phyloP scores from a whole-genome alignment of 2,797 vertebrate genomes.

The Sebastes diploproa region DNA sequence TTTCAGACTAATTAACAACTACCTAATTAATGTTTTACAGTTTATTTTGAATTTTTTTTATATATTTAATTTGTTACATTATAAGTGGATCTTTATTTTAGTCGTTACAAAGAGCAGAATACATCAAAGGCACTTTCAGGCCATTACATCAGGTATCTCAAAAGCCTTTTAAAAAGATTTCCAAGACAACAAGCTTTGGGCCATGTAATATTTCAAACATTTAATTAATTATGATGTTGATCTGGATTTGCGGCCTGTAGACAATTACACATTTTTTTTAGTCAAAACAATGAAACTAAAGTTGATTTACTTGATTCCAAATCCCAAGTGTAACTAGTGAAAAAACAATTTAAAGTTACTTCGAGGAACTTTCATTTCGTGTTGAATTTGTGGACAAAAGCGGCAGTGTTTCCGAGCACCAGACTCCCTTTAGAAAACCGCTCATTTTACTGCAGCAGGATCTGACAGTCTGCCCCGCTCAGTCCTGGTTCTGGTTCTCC shows the following conservation, averaged over 20 bases:
- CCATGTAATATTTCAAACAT: conserved; percentile 4
- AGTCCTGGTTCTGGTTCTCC: too few relatives aligned
- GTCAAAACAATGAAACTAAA: background rate
- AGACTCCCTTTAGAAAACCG: too few relatives aligned
- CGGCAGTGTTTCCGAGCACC: too few relatives aligned
- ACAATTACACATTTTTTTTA: background rate
- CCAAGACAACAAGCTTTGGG: background rate
- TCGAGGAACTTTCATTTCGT: too few relatives aligned
- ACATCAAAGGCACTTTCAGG: background rate
- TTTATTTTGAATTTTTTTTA: background rate
- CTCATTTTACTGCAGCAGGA: too few relatives aligned
- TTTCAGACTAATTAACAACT: background rate
- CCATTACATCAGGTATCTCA: background rate
- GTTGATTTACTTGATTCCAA: conserved; percentile 1
- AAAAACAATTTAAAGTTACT: background rate
- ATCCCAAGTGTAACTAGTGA: background rate
- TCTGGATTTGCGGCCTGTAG: conserved; percentile 1
- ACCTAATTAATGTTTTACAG: background rate
- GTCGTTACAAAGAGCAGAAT: background rate
- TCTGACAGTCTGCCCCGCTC: too few relatives aligned
- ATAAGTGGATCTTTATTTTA: background rate
- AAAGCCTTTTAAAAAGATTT: conserved; percentile 18
- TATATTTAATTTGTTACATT: background rate
- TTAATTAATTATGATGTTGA: conserved; percentile 42
- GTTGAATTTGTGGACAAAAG: too few relatives aligned